Evolutionary conservation across 2,113 vertebrate genomes (phyloP).

Genomic region (Tachuris rubrigastra): DNA sequence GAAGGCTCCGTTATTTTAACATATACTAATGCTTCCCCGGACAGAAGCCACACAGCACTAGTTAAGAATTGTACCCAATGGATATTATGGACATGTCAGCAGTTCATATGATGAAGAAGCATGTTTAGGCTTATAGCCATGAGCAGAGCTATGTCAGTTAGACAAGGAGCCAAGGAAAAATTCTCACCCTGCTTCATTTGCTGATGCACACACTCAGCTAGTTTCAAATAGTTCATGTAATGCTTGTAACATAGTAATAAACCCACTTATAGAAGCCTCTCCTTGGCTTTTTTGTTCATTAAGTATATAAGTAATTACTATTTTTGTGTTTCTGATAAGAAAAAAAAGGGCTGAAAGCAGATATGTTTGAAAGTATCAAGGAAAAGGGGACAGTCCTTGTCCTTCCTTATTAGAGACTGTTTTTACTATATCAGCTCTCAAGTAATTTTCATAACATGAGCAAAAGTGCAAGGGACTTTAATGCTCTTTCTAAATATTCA

Average conservation of each 20-base stretch:
- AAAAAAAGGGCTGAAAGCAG: background rate
- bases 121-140: background rate
- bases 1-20: background rate
- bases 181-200: background rate
- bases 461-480: background rate
- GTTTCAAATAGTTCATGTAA: background rate
- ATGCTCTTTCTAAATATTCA: background rate
- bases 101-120: background rate
- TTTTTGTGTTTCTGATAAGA: background rate
- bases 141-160: background rate
- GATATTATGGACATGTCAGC: background rate
- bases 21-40: background rate
- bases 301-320: background rate
- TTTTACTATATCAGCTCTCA: background rate
- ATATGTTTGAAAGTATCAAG: background rate
- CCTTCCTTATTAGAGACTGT: background rate
- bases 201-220: background rate
- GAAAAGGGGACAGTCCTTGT: background rate
- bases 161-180: background rate
- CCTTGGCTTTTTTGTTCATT: background rate
- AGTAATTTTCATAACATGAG: background rate
- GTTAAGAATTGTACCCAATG: background rate
- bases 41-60: background rate
- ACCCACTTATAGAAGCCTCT: background rate
- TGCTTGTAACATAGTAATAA: background rate